Evolutionary conservation across 2,888 invertebrate species (phyloP), one percentile per base, ranked within the genome.

Genomic region (Agrochola macilenta): DNA sequence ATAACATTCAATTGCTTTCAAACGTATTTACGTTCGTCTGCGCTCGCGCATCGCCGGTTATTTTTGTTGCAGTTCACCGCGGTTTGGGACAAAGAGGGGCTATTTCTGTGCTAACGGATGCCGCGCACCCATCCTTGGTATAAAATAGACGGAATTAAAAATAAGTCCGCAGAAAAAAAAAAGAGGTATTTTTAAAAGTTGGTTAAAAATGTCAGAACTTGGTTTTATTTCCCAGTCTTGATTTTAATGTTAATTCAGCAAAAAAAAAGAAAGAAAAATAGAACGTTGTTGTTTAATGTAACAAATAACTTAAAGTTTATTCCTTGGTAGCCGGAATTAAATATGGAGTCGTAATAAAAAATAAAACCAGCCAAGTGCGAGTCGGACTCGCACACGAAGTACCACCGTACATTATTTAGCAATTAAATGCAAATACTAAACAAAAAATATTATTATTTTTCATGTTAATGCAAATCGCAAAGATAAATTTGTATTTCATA

Each of bases 61-160:
- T 78, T 85, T 77, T 64, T 64, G 72, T 81, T 73, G 81, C 87
- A 78, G 70, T 82, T 84, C 74, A 75, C 76, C 81, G 80, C 76
- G 72, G 86, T 86, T 90, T 85, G 82, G 89, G 88, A 90, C 88
- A 90, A 91, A 90, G 89, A 88, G 78, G 91, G 76, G 92, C 88
- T 94, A 93, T 93, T 93, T 93, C 80, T 89, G 90, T 78, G 43
- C 46, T 82, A 82, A 82, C 93, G 92, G 93, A 92, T 93, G 93
- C 93, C 90, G 88, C 57, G 43, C 60, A 35, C 61, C 39, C 69
- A 65, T 70, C 65, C 69, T n/a, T 70, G 35, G 23, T 70, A 30
- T 60, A 57, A 23, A 69, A 30, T 60, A 52, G 14, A 69, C 49
- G 7, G 52, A n/a, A 49, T 54, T 63, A 9, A 52, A 69, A 5